These are phyloP conservation scores for Streptopelia turtur DNA, from an alignment of 2,797 vertebrate genomes.

Conservation along the genomic window DNA sequence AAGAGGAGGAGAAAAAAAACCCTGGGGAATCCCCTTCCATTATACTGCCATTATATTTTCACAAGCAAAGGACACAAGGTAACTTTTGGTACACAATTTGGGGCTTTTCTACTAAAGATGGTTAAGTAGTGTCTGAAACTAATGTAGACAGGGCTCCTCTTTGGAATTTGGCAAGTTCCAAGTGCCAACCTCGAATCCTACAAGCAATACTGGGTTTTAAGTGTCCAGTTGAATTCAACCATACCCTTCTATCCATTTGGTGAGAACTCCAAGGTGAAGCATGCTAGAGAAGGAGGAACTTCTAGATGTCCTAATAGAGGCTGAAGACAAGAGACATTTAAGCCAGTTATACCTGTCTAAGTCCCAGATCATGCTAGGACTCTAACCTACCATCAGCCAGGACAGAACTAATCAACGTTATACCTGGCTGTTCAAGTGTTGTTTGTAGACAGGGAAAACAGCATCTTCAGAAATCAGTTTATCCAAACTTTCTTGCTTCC, in stretches of 20 bases:
- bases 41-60: background rate
- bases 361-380: background rate
- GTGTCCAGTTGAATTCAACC: background rate
- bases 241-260: background rate
- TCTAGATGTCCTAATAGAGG: background rate
- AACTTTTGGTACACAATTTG: background rate
- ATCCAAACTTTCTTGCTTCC: background rate
- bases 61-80: background rate
- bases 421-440: background rate
- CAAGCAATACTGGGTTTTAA: background rate
- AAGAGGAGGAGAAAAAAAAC: fast-evolving
- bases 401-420: background rate
- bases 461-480: background rate
- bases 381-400: background rate
- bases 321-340: background rate
- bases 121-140: background rate
- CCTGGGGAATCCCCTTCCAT: background rate
- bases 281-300: background rate
- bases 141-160: background rate
- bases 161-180: background rate
- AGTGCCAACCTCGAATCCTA: background rate
- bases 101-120: background rate
- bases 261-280: background rate
- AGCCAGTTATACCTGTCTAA: background rate
- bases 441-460: background rate